Conservation (phyloP, 2,888 invertebrate species). For the Epiblema foenella region DNA sequence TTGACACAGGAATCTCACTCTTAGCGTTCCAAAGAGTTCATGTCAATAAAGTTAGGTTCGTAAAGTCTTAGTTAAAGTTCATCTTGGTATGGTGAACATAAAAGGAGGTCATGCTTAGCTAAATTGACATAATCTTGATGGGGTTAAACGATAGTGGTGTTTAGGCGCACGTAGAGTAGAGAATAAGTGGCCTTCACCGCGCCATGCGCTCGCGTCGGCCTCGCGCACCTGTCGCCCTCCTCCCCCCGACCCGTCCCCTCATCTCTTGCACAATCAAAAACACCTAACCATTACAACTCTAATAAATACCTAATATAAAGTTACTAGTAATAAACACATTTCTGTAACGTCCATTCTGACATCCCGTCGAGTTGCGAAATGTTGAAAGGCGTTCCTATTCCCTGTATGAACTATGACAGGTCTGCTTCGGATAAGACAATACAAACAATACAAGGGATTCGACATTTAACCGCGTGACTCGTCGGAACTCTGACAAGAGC, state of each 20-base stretch:
- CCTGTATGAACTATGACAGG: constrained; percentile 76
- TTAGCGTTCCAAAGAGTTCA: background rate
- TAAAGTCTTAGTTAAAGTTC: constrained; percentile 9
- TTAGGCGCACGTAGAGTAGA: constrained; percentile 59
- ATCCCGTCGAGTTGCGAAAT: constrained; percentile 70
- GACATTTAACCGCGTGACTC: constrained; percentile 75
- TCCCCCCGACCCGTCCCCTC: constrained; percentile 51
- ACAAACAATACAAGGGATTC: constrained; percentile 75
- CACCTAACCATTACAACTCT: constrained; percentile 65
- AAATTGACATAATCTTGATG: constrained; percentile 41
- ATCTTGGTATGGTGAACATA: constrained; percentile 12
- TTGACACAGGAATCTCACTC: background rate
- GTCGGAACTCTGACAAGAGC: constrained; percentile 68
- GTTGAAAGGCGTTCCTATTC: constrained; percentile 60
- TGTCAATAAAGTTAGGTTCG: constrained; percentile 1
- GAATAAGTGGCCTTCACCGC: constrained; percentile 70
- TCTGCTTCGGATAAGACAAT: constrained; percentile 69
- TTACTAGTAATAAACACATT: constrained; percentile 43
- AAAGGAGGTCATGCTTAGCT: constrained; percentile 40
- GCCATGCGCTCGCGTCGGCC: constrained; percentile 70
- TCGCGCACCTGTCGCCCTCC: constrained; percentile 74
- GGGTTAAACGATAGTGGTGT: constrained; percentile 41
- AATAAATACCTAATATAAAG: constrained; percentile 55
- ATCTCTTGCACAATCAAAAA: constrained; percentile 66
- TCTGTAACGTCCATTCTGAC: constrained; percentile 44